Evolutionary conservation across 2,888 invertebrate genomes (phyloP), one percentile per base, ranked within the genome.

Genomic region (Cerastoderma edule): DNA sequence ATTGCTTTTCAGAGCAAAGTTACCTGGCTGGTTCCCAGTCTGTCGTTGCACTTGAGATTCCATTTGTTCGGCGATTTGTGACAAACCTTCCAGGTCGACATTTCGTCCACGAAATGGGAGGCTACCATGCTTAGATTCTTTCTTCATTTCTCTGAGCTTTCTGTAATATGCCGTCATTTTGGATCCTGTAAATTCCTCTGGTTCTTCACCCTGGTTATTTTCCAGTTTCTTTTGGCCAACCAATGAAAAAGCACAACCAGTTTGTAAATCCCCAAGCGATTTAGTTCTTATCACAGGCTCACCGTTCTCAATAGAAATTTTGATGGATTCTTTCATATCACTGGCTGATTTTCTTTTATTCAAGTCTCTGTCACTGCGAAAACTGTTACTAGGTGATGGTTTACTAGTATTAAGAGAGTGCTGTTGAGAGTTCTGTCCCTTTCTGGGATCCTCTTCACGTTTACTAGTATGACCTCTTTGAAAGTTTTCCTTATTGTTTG

Each of bases 151-250:
- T 22, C 70, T 54, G 65, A 78, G 75, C 39, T 81, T 81, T 32
- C 78, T 46, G 22, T 78, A 75, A 67, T 81, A 78, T 30, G 75
- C 72, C 44, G 75, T 75, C 46, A 81, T 46, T 50, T 81, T 72
- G n/a, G 78, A 64, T 2, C 81, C 81, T 16, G 81, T 78, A 33
- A 81, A 78, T 27, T 75, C 81, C 10, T 53, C 39, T 16, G 28
- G 33, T 19, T 78, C 60, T 39, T 78, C 56, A 35, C 72, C 78
- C 30, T 80, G 77, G 39, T 84, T 74, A 67, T 85, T 86, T 33
- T 85, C 87, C 1, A 81, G 69, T 60, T 89, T 87, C 50, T 86
- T 83, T 76, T 89, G 87, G 13, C 88, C 88, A 8, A 88, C 87
- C 39, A 89, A 32, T n/a, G 86, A 84, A 33, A 89, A 81, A 8